These are phyloP conservation scores for Helicoverpa zea DNA, from an alignment of 1,140 invertebrate genomes.

Conservation along the genomic window DNA sequence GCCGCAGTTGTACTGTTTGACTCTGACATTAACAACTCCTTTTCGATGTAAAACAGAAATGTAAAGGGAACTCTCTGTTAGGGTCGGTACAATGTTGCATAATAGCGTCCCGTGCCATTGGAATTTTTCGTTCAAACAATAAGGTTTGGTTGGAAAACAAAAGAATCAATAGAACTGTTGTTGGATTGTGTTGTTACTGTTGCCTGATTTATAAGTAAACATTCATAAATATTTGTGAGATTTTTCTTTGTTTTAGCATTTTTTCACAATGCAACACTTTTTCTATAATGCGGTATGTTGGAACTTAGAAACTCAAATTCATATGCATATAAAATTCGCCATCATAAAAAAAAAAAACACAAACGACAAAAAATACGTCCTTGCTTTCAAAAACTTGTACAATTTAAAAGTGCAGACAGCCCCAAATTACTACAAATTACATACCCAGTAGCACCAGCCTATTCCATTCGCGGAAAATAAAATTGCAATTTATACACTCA, in stretches of 20 bases:
- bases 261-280: background rate
- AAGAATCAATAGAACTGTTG: slow-evolving; percentile 6
- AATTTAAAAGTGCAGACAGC: slow-evolving; percentile 14
- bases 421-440: slow-evolving; percentile 32
- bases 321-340: no score
- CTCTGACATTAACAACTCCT: slow-evolving; percentile 57
- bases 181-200: slow-evolving; percentile 64
- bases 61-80: slow-evolving; percentile 56
- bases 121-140: slow-evolving; percentile 76
- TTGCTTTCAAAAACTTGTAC: slow-evolving; percentile 36
- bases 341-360: background rate
- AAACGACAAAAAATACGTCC: slow-evolving; percentile 25
- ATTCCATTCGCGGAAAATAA: slow-evolving; percentile 25
- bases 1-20: slow-evolving; percentile 64
- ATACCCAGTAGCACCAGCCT: background rate
- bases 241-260: slow-evolving; percentile 13
- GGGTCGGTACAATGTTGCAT: slow-evolving; percentile 49
- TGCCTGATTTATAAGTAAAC: slow-evolving; percentile 54
- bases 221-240: slow-evolving; percentile 8
- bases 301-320: no score
- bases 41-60: slow-evolving; percentile 62
- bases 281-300: background rate
- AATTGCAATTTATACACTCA: slow-evolving; percentile 22
- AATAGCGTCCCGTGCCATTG: slow-evolving; percentile 62
- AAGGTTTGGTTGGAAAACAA: slow-evolving; percentile 56